These are phyloP conservation scores for Phoeniculus purpureus DNA, from an alignment of 2,797 vertebrate genomes.

Conservation along the genomic window DNA sequence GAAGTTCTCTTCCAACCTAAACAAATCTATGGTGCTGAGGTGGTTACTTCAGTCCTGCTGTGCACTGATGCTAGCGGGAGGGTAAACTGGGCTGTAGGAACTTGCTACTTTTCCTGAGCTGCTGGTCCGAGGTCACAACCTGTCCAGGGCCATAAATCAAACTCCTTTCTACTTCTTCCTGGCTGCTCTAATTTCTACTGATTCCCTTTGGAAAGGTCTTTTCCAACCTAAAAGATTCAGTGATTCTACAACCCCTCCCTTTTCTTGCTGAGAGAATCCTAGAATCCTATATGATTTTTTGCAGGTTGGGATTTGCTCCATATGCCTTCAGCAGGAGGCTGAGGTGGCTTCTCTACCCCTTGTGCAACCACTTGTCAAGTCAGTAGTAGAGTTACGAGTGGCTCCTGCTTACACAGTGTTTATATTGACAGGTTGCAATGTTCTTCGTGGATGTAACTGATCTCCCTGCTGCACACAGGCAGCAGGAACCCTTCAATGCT, in stretches of 20 bases:
- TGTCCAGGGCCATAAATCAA: neutral
- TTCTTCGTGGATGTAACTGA: slow-evolving; percentile 61
- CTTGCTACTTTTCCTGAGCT: neutral
- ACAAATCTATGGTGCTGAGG: neutral
- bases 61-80: neutral
- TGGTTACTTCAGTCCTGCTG: neutral
- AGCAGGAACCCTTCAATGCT: slow-evolving; percentile 68
- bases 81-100: neutral
- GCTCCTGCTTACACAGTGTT: slow-evolving; percentile 57
- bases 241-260: too few species aligned
- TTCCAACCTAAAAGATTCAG: too few species aligned
- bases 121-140: neutral
- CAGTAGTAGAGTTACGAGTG: slow-evolving; percentile 47
- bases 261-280: too few species aligned
- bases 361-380: slow-evolving; percentile 41
- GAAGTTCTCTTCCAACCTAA: too few species aligned
- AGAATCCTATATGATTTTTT: neutral
- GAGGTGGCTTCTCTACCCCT: neutral
- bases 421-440: slow-evolving; percentile 72
- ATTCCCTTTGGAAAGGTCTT: neutral
- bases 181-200: neutral
- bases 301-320: neutral
- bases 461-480: slow-evolving; percentile 56
- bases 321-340: neutral
- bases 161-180: neutral